A percentile compares a stretch with the other conserved stretches of the same genome.
Conservation (phyloP, 2,113 vertebrate genomes). For the Orthonyx spaldingii region DNA sequence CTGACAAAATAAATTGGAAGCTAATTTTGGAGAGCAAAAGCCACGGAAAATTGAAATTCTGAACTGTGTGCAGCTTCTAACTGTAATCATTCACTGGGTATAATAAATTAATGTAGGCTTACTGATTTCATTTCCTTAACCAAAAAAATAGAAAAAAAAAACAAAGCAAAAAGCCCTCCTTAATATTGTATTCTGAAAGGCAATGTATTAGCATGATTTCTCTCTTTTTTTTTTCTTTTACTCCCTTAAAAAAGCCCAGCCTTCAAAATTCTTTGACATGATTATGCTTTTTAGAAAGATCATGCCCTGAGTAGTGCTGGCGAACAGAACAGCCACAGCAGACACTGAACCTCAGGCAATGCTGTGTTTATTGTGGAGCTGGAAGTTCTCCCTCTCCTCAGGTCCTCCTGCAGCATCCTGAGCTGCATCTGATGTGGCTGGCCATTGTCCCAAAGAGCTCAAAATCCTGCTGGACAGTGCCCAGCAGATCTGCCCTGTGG, state of each 20-base stretch:
- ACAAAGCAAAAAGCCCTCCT: neutral
- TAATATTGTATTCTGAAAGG: neutral
- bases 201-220: neutral
- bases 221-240: neutral
- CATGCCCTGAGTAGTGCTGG: neutral
- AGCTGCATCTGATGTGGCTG: neutral
- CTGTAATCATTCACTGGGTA: constrained; percentile 25
- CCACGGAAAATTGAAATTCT: constrained; percentile 40
- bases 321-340: neutral
- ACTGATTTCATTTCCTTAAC: constrained; percentile 25
- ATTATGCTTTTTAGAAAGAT: neutral
- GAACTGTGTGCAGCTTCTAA: neutral
- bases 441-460: neutral
- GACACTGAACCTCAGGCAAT: neutral
- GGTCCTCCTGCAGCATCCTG: neutral
- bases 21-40: constrained; percentile 53
- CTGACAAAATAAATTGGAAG: constrained; percentile 47
- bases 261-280: neutral
- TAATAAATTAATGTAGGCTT: constrained; percentile 12
- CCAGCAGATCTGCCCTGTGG: neutral
- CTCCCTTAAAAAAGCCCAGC: neutral
- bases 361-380: neutral
- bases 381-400: neutral
- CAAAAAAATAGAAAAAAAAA: neutral
- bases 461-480: neutral